Evolutionary conservation across 2,888 invertebrate genomes (phyloP).

Genomic region (Torymus texanus): DNA sequence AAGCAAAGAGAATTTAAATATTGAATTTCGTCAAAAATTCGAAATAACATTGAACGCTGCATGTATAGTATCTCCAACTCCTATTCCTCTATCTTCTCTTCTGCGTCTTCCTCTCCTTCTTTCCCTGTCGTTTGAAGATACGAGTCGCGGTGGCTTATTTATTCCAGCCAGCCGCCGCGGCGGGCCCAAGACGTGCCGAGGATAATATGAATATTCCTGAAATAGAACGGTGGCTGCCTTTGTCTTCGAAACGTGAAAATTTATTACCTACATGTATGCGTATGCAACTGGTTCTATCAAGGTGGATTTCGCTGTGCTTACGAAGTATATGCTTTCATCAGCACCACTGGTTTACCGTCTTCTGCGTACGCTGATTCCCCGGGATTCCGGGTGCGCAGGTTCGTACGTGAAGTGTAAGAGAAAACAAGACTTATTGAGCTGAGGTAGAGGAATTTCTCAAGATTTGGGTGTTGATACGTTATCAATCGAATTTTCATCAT

Average conservation of each 20-base stretch:
- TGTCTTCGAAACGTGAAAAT: constrained; percentile 61
- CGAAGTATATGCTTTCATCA: constrained; percentile 3
- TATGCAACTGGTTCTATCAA: not conserved
- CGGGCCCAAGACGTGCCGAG: constrained; percentile 2
- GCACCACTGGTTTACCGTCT: not conserved
- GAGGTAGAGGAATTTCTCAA: constrained; percentile 1
- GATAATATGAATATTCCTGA: constrained; percentile 30
- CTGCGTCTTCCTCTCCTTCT: not conserved
- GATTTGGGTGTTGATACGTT: not conserved
- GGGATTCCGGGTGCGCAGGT: not conserved
- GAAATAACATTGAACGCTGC: not conserved
- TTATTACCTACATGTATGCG: constrained; percentile 59
- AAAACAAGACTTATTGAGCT: not conserved
- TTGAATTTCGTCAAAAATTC: too few species aligned
- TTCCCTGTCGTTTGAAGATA: not conserved
- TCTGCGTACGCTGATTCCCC: not conserved
- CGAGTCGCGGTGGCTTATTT: constrained; percentile 30
- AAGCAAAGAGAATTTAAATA: too few species aligned
- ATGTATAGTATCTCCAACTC: not conserved
- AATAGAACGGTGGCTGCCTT: constrained; percentile 45
- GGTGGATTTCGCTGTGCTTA: too few species aligned
- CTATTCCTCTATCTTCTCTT: not conserved
- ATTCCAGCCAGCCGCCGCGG: constrained; percentile 13
- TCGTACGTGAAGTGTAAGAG: not conserved
- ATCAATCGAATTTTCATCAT: too few species aligned